Percentiles rank a stretch among this genome's conserved stretches.
phyloP scores from a whole-genome alignment of 1,140 invertebrate genomes.

The Drosophila guanche region DNA sequence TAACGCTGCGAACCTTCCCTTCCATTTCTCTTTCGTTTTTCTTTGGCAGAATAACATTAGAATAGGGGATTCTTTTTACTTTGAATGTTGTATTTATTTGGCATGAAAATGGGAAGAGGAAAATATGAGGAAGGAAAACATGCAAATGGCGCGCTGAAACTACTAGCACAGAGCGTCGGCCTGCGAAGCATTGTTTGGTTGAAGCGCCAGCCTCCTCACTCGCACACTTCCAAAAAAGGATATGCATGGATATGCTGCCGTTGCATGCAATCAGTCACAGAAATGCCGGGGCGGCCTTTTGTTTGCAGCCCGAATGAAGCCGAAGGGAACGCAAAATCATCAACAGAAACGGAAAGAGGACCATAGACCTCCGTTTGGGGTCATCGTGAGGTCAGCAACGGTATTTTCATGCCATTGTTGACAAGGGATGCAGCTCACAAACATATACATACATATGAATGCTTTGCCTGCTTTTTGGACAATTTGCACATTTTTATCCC shows the following conservation, averaged over 20 bases:
- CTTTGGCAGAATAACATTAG: conserved; percentile 43
- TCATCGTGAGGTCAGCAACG: conserved; percentile 81
- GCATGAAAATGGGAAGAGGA: conserved; percentile 47
- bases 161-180: conserved; percentile 34
- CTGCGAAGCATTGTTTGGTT: conserved; percentile 61
- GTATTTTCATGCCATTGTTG: conserved; percentile 79
- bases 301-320: conserved; percentile 76
- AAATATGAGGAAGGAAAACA: conserved; percentile 51
- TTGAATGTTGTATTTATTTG: conserved; percentile 58
- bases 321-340: conserved; percentile 70
- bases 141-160: conserved; percentile 74
- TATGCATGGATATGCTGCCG: conserved; percentile 70
- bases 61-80: conserved; percentile 59
- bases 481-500: conserved; percentile 50
- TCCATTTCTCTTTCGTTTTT: conserved; percentile 24
- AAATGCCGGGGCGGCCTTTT: conserved; percentile 75
- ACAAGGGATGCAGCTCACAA: conserved; percentile 72
- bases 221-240: conserved; percentile 52
- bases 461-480: conserved; percentile 64
- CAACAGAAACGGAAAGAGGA: conserved; percentile 56
- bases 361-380: conserved; percentile 66
- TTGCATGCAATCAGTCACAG: conserved; percentile 78
- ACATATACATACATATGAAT: conserved; percentile 26
- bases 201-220: conserved; percentile 54
- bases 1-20: conserved; percentile 19